Evolutionary conservation across 2,113 vertebrate species (phyloP).

Genomic region (Sarotherodon lohbergeri): DNA sequence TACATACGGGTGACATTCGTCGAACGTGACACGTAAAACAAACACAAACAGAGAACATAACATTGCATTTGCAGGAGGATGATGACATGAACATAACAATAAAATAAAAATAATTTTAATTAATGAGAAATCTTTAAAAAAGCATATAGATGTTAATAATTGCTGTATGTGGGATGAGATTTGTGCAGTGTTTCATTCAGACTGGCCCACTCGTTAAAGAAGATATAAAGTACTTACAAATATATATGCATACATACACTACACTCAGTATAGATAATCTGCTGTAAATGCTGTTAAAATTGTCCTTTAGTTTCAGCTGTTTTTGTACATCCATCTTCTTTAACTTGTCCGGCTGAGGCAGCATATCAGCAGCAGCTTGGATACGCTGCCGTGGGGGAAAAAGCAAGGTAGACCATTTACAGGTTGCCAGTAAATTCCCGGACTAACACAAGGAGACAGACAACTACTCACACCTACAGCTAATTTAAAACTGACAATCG

Average conservation of each 20-base stretch:
- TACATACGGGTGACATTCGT: not conserved
- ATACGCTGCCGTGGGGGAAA: not conserved
- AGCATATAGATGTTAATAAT: not conserved
- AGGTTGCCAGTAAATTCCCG: not conserved
- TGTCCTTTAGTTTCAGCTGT: not conserved
- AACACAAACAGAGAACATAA: not conserved
- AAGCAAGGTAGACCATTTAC: not conserved
- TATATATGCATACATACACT: not conserved
- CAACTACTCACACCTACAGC: not conserved
- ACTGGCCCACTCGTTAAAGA: not conserved
- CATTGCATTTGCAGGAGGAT: not conserved
- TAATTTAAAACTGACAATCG: not conserved
- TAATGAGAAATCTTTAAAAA: not conserved
- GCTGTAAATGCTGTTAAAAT: not conserved
- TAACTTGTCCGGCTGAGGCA: not conserved
- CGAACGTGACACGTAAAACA: not conserved
- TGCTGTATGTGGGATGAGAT: not conserved
- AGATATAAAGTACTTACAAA: not conserved
- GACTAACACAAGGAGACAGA: not conserved
- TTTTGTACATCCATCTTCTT: not conserved
- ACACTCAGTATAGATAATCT: not conserved
- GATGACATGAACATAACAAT: not conserved
- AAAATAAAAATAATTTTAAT: not conserved
- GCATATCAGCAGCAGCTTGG: not conserved
- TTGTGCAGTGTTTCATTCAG: not conserved